Percentiles rank a stretch among this genome's conserved stretches.
Evolutionary conservation across 2,888 invertebrate species (phyloP).

Genomic region (Agrochola litura): DNA sequence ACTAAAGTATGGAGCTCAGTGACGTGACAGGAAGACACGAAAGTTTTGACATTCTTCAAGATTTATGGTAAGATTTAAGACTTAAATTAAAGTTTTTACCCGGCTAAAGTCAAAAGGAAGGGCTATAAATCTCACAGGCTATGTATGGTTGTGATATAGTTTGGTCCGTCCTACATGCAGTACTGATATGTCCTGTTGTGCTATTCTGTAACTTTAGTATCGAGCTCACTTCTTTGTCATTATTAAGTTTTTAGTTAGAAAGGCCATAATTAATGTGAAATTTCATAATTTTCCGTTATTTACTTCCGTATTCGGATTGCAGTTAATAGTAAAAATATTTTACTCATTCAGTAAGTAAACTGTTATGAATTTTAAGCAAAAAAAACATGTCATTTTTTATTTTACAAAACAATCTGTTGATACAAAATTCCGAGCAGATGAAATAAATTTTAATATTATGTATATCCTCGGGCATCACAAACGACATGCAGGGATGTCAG

Average conservation of each 20-base stretch:
- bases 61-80: conserved; percentile 24
- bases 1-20: conserved; percentile 5
- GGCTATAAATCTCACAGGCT: neutral
- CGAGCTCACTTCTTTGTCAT: neutral
- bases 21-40: conserved; percentile 37
- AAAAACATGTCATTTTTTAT: neutral
- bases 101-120: neutral
- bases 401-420: neutral
- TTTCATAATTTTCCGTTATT: neutral
- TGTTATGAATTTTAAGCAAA: neutral
- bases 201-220: neutral
- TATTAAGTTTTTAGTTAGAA: neutral
- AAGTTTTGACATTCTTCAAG: conserved; percentile 38
- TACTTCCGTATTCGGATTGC: neutral
- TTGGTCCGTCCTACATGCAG: neutral
- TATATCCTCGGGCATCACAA: neutral
- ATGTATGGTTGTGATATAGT: neutral
- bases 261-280: neutral
- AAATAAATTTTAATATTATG: neutral
- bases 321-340: neutral
- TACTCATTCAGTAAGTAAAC: neutral
- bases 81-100: conserved; percentile 27
- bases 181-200: neutral
- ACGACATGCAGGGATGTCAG: neutral
- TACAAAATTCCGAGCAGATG: neutral